phyloP scores from a whole-genome alignment of 2,797 vertebrate species.

The Coranthus polyacanthus region DNA sequence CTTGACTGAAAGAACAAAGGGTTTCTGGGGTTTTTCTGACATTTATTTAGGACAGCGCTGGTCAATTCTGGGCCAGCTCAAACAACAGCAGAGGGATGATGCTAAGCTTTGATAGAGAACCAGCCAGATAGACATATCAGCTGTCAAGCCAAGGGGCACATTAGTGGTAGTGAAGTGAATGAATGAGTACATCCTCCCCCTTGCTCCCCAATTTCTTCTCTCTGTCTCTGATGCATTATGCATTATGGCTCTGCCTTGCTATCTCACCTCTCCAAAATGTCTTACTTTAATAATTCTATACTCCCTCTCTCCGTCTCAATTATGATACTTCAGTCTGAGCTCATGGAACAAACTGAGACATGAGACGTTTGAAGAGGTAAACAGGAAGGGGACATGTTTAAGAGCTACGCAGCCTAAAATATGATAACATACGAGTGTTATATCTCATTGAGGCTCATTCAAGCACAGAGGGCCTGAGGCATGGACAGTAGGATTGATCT shows the following conservation, averaged over 20 bases:
- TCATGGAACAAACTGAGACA: too few relatives aligned
- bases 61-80: slow-evolving; percentile 19
- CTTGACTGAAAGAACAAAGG: neutral
- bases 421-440: too few relatives aligned
- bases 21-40: slow-evolving; percentile 1
- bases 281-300: slow-evolving; percentile 58
- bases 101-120: slow-evolving; percentile 33
- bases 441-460: too few relatives aligned
- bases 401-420: neutral
- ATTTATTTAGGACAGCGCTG: neutral
- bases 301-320: slow-evolving; percentile 23
- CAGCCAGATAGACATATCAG: slow-evolving; percentile 54
- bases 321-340: slow-evolving; percentile 4
- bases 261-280: slow-evolving; percentile 61
- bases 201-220: slow-evolving; percentile 50
- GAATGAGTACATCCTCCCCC: slow-evolving; percentile 57
- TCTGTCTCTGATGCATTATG: slow-evolving; percentile 62
- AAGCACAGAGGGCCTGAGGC: neutral
- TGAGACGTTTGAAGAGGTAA: slow-evolving; percentile 1
- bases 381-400: neutral
- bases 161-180: slow-evolving; percentile 54
- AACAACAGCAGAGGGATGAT: slow-evolving; percentile 36
- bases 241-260: slow-evolving; percentile 39
- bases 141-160: slow-evolving; percentile 64
- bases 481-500: neutral